Evolutionary conservation across 2,797 vertebrate species (phyloP), one percentile per base, ranked within the genome.

Genomic region (Apodemus agrarius): DNA sequence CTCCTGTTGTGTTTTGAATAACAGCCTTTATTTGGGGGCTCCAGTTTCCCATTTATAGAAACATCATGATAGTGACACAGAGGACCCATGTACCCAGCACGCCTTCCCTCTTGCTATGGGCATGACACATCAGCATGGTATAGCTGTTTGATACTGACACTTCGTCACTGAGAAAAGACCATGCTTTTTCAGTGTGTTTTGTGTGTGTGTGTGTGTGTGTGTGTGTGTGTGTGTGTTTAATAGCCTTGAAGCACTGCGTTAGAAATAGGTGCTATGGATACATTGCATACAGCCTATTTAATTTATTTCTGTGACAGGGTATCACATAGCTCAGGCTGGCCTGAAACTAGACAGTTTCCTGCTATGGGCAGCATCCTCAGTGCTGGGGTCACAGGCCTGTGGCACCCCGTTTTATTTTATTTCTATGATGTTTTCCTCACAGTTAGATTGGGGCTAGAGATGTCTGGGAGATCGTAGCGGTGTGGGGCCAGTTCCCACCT

Each of bases 41-140:
- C 75, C 40, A 82, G 80, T 92, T 81, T 89, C 61, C 69, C 46
- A 87, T 79, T 83, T 95, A 95, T 69, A 79, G 92, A 93, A 92
- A 43, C n/a, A 24, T 22, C 81, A 29, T n/a, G 34, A 69, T 82
- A 90, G 43, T 88, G 34, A 80, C 46, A 43, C 13, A 17, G 61
- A 84, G 46, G 76, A 83, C 19, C 34, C 16, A 16, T 85, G 43
- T 22, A 40, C 6, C 6, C 49, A 92, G 21, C 2, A 43, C 26
- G 11, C 2, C 31, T 4, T 61, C 34, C 34, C 46, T 26, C 6
- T 0, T 43, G 24, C 69, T 83, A 40, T 4, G 31, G 83, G 6
- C 43, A 22, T 4, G 22, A 22, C 3, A 24, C 43, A 24, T 78
- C 57, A 72, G 40, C 34, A 22, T 88, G 46, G 16, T 40, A 37